Conservation (phyloP, 2,113 vertebrate genomes). For the Salvelinus namaycush region DNA sequence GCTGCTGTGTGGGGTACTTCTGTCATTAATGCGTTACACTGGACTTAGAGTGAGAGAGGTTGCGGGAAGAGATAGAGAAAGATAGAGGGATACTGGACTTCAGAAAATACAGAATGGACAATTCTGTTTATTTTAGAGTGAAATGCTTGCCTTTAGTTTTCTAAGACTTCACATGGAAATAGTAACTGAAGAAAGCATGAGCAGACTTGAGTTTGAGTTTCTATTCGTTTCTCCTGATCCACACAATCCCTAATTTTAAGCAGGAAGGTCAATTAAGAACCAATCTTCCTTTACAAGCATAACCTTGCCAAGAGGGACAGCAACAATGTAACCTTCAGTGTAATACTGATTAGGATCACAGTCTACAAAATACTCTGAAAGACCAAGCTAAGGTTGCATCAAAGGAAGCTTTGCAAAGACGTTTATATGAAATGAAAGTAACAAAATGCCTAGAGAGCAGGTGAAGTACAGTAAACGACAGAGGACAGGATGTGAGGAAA, state of each 20-base stretch:
- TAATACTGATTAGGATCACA: background rate
- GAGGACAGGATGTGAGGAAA: slow-evolving; percentile 34
- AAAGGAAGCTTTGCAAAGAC: background rate
- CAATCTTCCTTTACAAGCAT: background rate
- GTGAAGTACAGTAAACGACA: background rate
- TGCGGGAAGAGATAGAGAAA: slow-evolving; percentile 18
- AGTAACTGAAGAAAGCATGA: background rate
- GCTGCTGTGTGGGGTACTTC: slow-evolving; percentile 56
- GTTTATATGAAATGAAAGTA: background rate
- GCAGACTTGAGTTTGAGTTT: background rate
- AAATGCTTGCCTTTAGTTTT: no score
- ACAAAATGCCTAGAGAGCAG: background rate
- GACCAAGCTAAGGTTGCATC: background rate
- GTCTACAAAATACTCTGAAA: background rate
- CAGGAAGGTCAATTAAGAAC: slow-evolving; percentile 4
- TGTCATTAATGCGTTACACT: slow-evolving; percentile 65
- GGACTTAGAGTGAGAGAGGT: slow-evolving; percentile 30
- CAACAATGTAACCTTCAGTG: background rate
- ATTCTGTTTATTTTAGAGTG: slow-evolving; percentile 3
- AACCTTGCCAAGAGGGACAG: background rate
- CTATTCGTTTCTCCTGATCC: background rate
- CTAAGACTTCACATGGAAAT: background rate
- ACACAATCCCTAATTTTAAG: background rate
- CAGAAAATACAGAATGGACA: background rate
- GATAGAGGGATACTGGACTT: slow-evolving; percentile 20